Conservation (phyloP, 1,140 invertebrate species). For the Drosophila paulistorum region DNA sequence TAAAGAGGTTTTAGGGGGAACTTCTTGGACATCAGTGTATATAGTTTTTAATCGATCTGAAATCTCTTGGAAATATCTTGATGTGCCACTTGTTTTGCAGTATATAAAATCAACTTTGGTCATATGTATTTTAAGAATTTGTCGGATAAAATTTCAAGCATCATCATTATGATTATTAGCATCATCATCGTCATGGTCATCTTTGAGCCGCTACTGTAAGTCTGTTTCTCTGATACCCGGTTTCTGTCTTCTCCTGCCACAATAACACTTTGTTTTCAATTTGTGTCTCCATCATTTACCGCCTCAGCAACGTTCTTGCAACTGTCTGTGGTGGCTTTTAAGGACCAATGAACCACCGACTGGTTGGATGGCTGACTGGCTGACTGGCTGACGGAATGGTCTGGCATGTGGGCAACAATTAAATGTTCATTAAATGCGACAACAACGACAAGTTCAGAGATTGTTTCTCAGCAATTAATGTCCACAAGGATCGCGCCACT, state of each 20-base stretch:
- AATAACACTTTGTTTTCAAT: conserved; percentile 69
- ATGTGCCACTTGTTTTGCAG: not conserved
- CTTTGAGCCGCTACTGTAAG: conserved; percentile 33
- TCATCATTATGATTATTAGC: not conserved
- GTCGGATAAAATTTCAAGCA: conserved; percentile 14
- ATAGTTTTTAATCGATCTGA: too few species aligned
- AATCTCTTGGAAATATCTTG: too few species aligned
- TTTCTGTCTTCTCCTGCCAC: conserved; percentile 49
- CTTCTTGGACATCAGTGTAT: too few species aligned
- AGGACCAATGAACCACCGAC: not conserved
- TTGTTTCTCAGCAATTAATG: conserved; percentile 67
- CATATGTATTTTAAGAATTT: conserved; percentile 22
- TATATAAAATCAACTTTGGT: not conserved
- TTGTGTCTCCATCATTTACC: conserved; percentile 36
- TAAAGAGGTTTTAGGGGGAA: too few species aligned
- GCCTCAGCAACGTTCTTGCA: not conserved
- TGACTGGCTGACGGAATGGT: conserved; percentile 29
- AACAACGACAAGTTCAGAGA: conserved; percentile 50
- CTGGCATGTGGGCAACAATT: conserved; percentile 68
- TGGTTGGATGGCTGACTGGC: conserved; percentile 5
- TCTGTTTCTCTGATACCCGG: conserved; percentile 8
- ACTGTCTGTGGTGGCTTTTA: not conserved
- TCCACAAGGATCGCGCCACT: conserved; percentile 52
- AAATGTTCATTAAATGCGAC: conserved; percentile 75
- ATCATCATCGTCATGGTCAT: not conserved